These are phyloP conservation scores for Troides helena DNA, from an alignment of 2,888 invertebrate species.

Conservation along the genomic window DNA sequence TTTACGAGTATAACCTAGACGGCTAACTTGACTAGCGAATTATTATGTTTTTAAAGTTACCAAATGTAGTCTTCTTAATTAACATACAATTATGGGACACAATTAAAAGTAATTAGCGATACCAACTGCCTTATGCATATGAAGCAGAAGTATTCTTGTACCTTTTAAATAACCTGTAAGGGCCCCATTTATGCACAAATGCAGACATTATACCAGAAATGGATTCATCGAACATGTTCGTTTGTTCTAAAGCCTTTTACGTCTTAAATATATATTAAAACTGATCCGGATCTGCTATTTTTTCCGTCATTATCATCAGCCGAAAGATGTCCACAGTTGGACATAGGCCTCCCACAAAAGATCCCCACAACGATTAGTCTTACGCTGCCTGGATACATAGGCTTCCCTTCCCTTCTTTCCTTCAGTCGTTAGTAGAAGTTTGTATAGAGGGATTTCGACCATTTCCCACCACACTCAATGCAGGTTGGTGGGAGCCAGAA, in stretches of 20 bases:
- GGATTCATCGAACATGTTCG: background rate
- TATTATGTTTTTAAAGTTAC: background rate
- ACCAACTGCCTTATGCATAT: constrained; percentile 7
- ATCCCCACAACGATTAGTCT: too few species aligned
- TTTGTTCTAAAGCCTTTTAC: background rate
- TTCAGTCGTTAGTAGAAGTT: too few species aligned
- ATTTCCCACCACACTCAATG: too few species aligned
- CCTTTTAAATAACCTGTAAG: constrained; percentile 4
- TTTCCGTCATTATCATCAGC: background rate
- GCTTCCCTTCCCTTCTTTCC: too few species aligned
- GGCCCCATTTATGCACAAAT: constrained; percentile 1
- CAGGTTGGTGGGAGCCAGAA: too few species aligned
- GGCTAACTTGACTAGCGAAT: background rate
- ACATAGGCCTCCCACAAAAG: too few species aligned
- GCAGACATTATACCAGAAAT: constrained; percentile 11
- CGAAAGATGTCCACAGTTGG: too few species aligned
- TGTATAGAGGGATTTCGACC: too few species aligned
- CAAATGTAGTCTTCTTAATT: background rate
- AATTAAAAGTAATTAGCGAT: constrained; percentile 1
- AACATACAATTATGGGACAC: constrained; percentile 4
- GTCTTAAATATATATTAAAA: background rate
- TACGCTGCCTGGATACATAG: too few species aligned
- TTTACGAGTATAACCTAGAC: too few species aligned
- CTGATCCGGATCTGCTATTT: background rate
- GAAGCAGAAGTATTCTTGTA: constrained; percentile 1